Evolutionary conservation across 2,888 invertebrate genomes (phyloP).

Genomic region (Chymomyza caudatula): DNA sequence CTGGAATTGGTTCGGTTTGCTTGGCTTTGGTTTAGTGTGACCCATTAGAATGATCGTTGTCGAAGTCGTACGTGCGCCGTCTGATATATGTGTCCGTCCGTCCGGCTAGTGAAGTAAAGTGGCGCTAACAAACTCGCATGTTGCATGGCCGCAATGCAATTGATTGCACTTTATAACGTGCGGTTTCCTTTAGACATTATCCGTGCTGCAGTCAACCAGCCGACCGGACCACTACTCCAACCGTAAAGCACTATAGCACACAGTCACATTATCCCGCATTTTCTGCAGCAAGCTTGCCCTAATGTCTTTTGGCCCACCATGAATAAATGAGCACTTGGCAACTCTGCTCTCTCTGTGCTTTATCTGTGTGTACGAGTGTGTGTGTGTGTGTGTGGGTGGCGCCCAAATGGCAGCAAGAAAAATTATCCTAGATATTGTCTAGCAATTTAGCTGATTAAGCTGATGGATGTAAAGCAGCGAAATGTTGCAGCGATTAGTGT

Average conservation of each 20-base stretch:
- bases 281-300: conserved; percentile 32
- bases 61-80: conserved; percentile 59
- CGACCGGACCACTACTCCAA: too few species aligned
- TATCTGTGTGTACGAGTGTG: neutral
- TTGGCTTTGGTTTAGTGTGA: conserved; percentile 56
- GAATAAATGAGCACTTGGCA: conserved; percentile 70
- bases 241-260: too few species aligned
- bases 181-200: conserved; percentile 72
- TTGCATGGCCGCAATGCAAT: conserved; percentile 58
- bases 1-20: neutral
- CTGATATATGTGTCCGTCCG: conserved; percentile 61
- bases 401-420: conserved; percentile 67
- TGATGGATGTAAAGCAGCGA: conserved; percentile 69
- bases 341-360: conserved; percentile 19
- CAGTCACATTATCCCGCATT: conserved; percentile 47
- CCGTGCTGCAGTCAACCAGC: conserved; percentile 47
- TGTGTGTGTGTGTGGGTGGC: conserved; percentile 21
- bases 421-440: conserved; percentile 72
- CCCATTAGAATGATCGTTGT: conserved; percentile 71
- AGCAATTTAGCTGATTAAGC: conserved; percentile 73
- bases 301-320: conserved; percentile 60
- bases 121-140: conserved; percentile 55
- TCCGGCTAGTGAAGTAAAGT: conserved; percentile 56
- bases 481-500: conserved; percentile 60
- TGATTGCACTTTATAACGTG: conserved; percentile 74